A percentile compares a stretch with the other conserved stretches of the same genome.
phyloP scores from a whole-genome alignment of 2,888 invertebrate species.

The Clanis bilineata region DNA sequence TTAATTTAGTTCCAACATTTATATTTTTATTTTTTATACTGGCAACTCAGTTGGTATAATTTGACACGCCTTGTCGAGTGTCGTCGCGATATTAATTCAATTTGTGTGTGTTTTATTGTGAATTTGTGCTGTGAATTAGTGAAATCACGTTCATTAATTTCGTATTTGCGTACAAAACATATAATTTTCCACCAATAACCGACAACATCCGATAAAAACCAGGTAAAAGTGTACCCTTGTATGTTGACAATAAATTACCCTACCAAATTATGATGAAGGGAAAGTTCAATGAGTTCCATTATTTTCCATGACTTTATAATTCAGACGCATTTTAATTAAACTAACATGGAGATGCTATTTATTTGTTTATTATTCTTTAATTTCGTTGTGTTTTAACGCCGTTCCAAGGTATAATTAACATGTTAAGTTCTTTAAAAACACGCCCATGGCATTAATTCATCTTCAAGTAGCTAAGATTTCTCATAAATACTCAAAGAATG shows the following conservation, averaged over 20 bases:
- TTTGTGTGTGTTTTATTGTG: not conserved
- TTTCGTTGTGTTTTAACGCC: not conserved
- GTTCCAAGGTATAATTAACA: not conserved
- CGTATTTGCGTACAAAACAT: not conserved
- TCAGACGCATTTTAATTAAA: constrained; percentile 14
- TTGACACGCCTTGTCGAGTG: constrained; percentile 9
- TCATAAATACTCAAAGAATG: not conserved
- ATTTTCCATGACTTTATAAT: constrained; percentile 4
- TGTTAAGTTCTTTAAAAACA: not conserved
- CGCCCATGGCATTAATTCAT: not conserved
- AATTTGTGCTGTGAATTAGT: not conserved
- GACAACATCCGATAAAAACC: constrained; percentile 17
- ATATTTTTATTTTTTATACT: not conserved
- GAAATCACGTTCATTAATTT: not conserved
- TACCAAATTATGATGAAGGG: constrained; percentile 2
- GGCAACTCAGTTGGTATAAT: constrained; percentile 3
- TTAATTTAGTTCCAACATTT: not conserved
- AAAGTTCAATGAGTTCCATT: not conserved
- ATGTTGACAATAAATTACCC: constrained; percentile 34
- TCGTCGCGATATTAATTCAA: not conserved
- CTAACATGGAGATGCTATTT: constrained; percentile 3
- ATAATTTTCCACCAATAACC: not conserved
- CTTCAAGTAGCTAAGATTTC: not conserved
- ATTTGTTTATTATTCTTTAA: constrained; percentile 10
- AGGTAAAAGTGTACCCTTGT: constrained; percentile 35